Evolutionary conservation across 2,113 vertebrate species (phyloP).

Genomic region (Lontra canadensis): DNA sequence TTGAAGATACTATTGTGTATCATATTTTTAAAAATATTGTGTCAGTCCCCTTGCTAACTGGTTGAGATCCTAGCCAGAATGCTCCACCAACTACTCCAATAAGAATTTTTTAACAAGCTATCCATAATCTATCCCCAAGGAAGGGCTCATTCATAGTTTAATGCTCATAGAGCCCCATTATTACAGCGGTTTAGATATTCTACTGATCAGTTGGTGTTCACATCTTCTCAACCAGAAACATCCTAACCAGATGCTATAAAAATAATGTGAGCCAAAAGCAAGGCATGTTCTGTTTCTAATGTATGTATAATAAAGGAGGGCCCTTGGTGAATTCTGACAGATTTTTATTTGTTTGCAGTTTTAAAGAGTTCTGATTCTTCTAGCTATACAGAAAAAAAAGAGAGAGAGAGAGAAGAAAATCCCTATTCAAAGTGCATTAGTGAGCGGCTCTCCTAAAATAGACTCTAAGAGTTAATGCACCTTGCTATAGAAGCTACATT

Average conservation of each 20-base stretch:
- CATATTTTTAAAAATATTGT: neutral
- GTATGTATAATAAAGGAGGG: neutral
- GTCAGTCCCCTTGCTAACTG: neutral
- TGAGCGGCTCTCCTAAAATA: neutral
- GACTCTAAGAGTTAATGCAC: neutral
- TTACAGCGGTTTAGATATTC: neutral
- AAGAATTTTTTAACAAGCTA: neutral
- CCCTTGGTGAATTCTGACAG: neutral
- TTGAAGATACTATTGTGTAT: neutral
- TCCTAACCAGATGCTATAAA: neutral
- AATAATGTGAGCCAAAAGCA: neutral
- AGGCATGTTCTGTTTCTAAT: neutral
- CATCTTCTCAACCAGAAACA: neutral
- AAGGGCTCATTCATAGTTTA: neutral
- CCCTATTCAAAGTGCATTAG: neutral
- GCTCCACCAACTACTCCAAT: neutral
- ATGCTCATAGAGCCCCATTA: neutral
- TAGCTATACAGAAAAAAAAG: neutral
- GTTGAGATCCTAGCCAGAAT: neutral
- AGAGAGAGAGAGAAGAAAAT: neutral
- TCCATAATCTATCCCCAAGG: neutral
- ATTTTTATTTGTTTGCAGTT: neutral
- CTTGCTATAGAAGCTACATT: neutral
- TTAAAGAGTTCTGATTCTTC: neutral
- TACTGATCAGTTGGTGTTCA: neutral